Evolutionary conservation across 2,888 invertebrate species (phyloP).

Genomic region (Galeopsomyia nigrocyanea): DNA sequence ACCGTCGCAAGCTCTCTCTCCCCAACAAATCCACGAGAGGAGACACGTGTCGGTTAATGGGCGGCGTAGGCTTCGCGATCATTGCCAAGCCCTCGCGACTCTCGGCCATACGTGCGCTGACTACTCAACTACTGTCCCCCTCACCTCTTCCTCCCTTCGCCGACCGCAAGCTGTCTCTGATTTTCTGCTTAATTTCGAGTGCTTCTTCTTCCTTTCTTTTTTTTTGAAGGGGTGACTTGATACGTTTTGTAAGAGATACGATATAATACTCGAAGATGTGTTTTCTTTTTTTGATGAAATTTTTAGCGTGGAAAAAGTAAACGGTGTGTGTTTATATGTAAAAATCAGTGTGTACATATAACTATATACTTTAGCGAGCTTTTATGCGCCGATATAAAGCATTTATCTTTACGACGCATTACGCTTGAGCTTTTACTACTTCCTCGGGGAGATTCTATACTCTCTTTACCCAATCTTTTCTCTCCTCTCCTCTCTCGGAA

Average conservation of each 20-base stretch:
- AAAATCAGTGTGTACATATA: too few relatives aligned
- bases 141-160: too few relatives aligned
- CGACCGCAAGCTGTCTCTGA: not conserved
- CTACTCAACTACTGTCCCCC: conserved; percentile 55
- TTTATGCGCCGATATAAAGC: conserved; percentile 25
- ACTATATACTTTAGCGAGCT: not conserved
- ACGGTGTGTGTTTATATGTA: too few relatives aligned
- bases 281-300: too few relatives aligned
- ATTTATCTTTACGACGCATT: conserved; percentile 35
- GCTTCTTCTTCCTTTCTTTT: conserved; percentile 6
- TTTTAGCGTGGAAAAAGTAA: too few relatives aligned
- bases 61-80: conserved; percentile 66
- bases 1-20: conserved; percentile 46
- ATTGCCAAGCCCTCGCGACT: conserved; percentile 65
- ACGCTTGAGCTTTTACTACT: conserved; percentile 24
- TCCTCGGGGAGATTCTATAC: conserved; percentile 10
- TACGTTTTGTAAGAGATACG: too few relatives aligned
- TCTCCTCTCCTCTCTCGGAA: not conserved
- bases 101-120: conserved; percentile 54
- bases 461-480: not conserved
- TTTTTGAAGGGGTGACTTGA: too few relatives aligned
- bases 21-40: conserved; percentile 49
- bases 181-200: conserved; percentile 28
- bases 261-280: too few relatives aligned
- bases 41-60: conserved; percentile 68